Evolutionary conservation across 2,888 invertebrate species (phyloP), one percentile per base, ranked within the genome.

Genomic region (Mimachlamys varia): DNA sequence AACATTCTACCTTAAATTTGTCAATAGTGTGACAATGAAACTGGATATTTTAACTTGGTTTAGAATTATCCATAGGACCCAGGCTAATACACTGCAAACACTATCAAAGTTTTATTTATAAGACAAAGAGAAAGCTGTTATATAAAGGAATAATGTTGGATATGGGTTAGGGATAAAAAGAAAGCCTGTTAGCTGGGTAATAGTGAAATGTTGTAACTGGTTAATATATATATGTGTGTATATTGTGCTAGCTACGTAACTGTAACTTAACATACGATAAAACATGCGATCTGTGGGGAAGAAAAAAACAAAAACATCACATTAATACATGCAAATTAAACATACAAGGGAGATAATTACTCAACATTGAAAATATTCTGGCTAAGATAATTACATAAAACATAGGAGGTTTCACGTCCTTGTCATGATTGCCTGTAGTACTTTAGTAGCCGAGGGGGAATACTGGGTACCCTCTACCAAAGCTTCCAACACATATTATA

Each of bases 211-310:
- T 33, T 27, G 27, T 27, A 76, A 76, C 76, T 76, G 76, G 33
- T 76, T 76, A 53, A 76, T 33, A 76, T 44, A 44, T 44, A 44
- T 44, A 44, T 44, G 7, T 44, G 7, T 33, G 7, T 44, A 44
- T 33, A 76, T 22, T 76, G 76, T 76, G 76, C 76, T 76, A 76
- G 76, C 76, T 76, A 76, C 76, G 17, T 76, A 76, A 76, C 76
- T 33, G 33, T 76, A 76, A 76, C 76, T 76, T 76, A 76, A 76
- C 76, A 76, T 76, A 76, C 76, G 76, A 76, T 76, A 76, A 76
- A 76, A 76, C 76, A 76, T 76, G 76, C 76, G 76, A 76, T 76
- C 76, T 76, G 76, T 76, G 76, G 76, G 76, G 76, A 76, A 76
- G 76, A 76, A 76, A 76, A 76, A 76, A 76, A 76, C 27, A 12